These are phyloP conservation scores for Sinhomidia bicolor DNA, from an alignment of 2,888 invertebrate genomes.

Conservation along the genomic window DNA sequence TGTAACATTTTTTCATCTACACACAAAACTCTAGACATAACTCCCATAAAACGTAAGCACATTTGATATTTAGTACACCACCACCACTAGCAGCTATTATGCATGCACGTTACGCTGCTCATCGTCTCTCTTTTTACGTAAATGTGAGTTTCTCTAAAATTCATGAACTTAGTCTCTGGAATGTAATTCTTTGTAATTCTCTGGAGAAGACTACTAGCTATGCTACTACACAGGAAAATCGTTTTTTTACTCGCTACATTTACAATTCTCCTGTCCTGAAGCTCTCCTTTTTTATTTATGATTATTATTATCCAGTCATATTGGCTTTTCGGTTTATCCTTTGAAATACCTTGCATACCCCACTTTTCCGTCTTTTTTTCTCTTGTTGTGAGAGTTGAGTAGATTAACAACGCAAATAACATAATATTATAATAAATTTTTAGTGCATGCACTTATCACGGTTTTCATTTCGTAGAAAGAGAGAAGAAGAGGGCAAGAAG, in stretches of 20 bases:
- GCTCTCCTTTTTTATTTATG: conserved; percentile 54
- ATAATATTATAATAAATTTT: conserved; percentile 25
- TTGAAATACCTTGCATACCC: background rate
- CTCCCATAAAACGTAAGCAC: conserved; percentile 20
- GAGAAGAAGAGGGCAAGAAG: conserved; percentile 22
- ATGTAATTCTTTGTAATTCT: conserved; percentile 27
- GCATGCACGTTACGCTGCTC: background rate
- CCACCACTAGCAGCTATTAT: background rate
- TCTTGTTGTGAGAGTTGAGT: conserved; percentile 9
- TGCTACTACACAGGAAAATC: background rate
- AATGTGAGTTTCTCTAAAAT: conserved; percentile 9
- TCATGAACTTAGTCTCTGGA: conserved; percentile 43
- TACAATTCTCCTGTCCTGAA: background rate
- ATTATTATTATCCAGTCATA: conserved; percentile 62
- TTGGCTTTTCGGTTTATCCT: conserved; percentile 55
- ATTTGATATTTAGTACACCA: background rate
- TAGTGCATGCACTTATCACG: background rate
- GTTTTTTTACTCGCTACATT: background rate
- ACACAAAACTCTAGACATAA: background rate
- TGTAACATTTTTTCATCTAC: conserved; percentile 28
- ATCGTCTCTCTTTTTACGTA: conserved; percentile 13
- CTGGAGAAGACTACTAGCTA: background rate
- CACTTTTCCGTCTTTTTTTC: background rate
- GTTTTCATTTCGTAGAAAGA: conserved; percentile 23
- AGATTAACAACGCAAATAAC: conserved; percentile 43